A percentile compares a stretch with the other conserved stretches of the same genome.
Evolutionary conservation across 2,888 invertebrate species (phyloP).

Genomic region (Ernsta delagoae): DNA sequence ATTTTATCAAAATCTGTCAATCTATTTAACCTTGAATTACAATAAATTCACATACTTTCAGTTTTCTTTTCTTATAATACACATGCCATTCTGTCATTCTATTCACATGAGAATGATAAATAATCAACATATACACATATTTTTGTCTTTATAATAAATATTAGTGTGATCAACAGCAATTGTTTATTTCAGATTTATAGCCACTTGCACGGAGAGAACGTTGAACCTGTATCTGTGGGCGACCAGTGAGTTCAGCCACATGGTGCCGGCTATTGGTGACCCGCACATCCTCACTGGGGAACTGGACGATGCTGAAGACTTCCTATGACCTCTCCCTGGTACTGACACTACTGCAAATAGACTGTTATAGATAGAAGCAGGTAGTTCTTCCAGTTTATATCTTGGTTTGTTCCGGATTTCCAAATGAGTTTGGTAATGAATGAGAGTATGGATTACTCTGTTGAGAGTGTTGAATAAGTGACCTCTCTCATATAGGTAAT

Average conservation of each 20-base stretch:
- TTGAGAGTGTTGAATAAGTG: not conserved
- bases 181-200: constrained; percentile 92
- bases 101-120: no score
- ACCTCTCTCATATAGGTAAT: not conserved
- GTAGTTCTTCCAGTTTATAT: not conserved
- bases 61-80: no score
- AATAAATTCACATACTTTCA: no score
- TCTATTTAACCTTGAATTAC: no score
- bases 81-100: no score
- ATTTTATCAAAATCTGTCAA: no score
- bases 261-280: constrained; percentile 87
- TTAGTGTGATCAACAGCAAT: no score
- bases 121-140: no score
- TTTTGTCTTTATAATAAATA: no score
- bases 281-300: constrained; percentile 73
- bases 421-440: not conserved
- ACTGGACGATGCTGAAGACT: constrained; percentile 60
- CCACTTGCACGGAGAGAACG: constrained; percentile 95
- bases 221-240: constrained; percentile 95
- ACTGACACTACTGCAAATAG: not conserved
- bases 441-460: not conserved
- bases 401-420: not conserved
- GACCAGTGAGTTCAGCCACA: constrained; percentile 89
- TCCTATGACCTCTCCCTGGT: constrained; percentile 52
- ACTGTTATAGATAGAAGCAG: not conserved